These are phyloP conservation scores for Crocidura indochinensis DNA, from an alignment of 2,797 vertebrate genomes.

Conservation along the genomic window DNA sequence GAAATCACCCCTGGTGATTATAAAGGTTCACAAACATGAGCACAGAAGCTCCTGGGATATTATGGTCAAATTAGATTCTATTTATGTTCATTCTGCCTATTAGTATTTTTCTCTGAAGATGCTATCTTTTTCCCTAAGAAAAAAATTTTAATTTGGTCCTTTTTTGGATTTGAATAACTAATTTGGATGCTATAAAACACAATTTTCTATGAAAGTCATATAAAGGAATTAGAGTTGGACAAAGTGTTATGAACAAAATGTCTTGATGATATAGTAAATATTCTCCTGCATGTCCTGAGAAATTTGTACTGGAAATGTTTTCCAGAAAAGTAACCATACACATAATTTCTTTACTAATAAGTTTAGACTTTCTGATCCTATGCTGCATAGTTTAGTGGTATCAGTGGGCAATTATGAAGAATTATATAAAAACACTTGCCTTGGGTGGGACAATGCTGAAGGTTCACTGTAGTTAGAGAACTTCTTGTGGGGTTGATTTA, in stretches of 20 bases:
- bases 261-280: not conserved
- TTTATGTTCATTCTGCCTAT: slow-evolving; percentile 64
- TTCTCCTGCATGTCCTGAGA: not conserved
- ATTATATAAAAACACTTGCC: not conserved
- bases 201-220: slow-evolving; percentile 23
- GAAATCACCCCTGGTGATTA: slow-evolving; percentile 61
- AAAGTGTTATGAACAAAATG: not conserved
- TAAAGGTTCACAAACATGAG: not conserved
- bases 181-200: slow-evolving; percentile 13
- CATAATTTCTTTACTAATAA: slow-evolving; percentile 33
- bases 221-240: not conserved
- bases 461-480: not conserved
- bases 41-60: slow-evolving; percentile 31
- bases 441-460: not conserved
- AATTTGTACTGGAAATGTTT: slow-evolving; percentile 6
- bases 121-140: no score
- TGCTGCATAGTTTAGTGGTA: slow-evolving; percentile 12
- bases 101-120: slow-evolving; percentile 61
- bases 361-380: slow-evolving; percentile 52
- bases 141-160: slow-evolving; percentile 42
- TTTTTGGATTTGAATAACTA: slow-evolving; percentile 32
- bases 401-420: not conserved
- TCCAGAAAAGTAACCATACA: not conserved
- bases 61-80: slow-evolving; percentile 60
- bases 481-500: not conserved